phyloP scores from a whole-genome alignment of 2,797 vertebrate genomes.

The Glossophaga mutica region DNA sequence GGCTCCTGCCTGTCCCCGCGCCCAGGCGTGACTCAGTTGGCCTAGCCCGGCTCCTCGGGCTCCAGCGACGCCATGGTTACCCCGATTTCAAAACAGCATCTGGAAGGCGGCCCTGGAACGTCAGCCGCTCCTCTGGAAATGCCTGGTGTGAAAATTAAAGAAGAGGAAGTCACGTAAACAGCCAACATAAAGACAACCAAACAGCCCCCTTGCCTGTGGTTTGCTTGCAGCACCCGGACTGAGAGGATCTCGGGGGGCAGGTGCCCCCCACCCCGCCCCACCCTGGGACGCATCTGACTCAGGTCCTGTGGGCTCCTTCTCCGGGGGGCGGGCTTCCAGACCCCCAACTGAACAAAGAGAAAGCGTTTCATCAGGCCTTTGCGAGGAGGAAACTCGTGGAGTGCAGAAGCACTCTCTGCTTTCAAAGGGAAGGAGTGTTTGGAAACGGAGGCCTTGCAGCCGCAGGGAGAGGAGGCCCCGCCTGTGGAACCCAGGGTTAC shows the following conservation, averaged over 20 bases:
- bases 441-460: not conserved
- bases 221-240: not conserved
- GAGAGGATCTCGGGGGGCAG: not conserved
- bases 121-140: constrained; percentile 52
- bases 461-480: not conserved
- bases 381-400: not conserved
- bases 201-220: not conserved
- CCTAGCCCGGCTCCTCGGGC: constrained; percentile 14
- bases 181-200: not conserved
- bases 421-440: not conserved
- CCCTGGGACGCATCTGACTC: not conserved
- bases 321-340: not conserved
- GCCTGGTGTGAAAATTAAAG: constrained; percentile 27
- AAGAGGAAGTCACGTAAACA: constrained; percentile 68
- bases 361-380: no score
- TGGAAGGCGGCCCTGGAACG: constrained; percentile 72
- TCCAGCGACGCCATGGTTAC: constrained; percentile 77
- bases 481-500: not conserved
- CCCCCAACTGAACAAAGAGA: not conserved
- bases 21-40: constrained; percentile 12
- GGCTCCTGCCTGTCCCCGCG: not conserved
- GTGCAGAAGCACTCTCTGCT: not conserved
- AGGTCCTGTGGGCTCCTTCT: not conserved
- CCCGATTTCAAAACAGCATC: constrained; percentile 78
- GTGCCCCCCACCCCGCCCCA: not conserved